Conservation (phyloP, 2,113 vertebrate species). For the Python bivittatus region DNA sequence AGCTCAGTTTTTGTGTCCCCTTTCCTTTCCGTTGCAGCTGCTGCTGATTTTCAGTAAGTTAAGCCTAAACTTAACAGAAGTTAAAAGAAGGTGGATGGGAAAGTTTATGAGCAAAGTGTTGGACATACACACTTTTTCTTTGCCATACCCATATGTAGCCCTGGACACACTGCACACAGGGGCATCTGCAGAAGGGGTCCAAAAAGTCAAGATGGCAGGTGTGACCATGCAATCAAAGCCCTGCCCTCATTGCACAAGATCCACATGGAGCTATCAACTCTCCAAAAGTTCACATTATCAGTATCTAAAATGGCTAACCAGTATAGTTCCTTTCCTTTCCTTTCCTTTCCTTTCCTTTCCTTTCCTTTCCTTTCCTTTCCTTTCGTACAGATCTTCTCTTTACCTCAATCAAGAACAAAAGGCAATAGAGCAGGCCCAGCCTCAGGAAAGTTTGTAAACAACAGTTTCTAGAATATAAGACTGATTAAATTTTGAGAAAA, state of each 20-base stretch:
- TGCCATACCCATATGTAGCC: not conserved
- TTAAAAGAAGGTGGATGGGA: not conserved
- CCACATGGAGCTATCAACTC: not conserved
- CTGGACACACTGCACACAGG: not conserved
- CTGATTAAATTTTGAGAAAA: not conserved
- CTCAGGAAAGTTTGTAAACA: not conserved
- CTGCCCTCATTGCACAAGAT: not conserved
- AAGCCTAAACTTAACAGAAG: not conserved
- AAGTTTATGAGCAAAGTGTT: too few relatives aligned
- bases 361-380: not conserved
- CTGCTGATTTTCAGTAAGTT: not conserved
- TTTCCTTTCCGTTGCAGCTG: not conserved
- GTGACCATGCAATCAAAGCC: not conserved
- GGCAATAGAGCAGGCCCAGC: not conserved
- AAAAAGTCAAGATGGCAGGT: not conserved
- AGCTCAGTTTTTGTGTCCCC: not conserved
- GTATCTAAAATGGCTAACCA: not conserved
- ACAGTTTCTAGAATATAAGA: not conserved
- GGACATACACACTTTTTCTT: not conserved
- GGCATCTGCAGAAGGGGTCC: not conserved
- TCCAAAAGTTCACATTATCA: not conserved
- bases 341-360: not conserved
- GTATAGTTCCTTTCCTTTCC: not conserved
- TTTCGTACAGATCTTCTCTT: not conserved
- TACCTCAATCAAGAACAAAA: not conserved